These are phyloP conservation scores for Drosophila ezoana DNA, from an alignment of 2,888 invertebrate genomes.

Conservation along the genomic window DNA sequence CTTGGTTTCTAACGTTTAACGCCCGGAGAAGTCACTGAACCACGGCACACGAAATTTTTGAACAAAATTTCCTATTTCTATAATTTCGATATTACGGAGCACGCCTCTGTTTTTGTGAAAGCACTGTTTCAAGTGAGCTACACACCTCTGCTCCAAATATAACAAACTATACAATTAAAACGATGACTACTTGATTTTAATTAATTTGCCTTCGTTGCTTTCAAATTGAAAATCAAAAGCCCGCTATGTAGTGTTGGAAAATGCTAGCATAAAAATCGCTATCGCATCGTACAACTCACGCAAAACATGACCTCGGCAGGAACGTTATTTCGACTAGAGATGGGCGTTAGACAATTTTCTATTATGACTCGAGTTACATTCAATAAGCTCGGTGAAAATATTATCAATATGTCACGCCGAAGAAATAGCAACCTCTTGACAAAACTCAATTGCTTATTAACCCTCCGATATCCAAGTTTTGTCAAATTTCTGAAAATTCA, in stretches of 20 bases:
- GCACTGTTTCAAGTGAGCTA: constrained; percentile 20
- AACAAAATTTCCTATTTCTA: constrained; percentile 11
- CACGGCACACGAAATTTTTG: constrained; percentile 18
- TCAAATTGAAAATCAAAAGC: neutral
- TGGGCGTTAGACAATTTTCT: no score
- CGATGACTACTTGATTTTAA: neutral
- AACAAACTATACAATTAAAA: constrained; percentile 3
- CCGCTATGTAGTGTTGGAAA: neutral
- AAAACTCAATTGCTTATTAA: no score
- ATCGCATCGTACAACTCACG: neutral
- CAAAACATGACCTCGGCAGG: no score
- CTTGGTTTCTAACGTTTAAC: neutral
- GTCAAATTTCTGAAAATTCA: no score
- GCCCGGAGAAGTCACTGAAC: neutral
- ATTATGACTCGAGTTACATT: no score
- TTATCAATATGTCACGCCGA: no score
- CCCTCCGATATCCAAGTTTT: no score
- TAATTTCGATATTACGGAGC: constrained; percentile 39
- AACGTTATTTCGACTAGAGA: no score
- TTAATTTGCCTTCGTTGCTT: neutral
- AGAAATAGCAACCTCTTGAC: no score
- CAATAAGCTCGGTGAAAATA: no score
- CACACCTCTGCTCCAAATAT: constrained; percentile 6
- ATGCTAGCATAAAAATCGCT: neutral
- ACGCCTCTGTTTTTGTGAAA: constrained; percentile 24